Percentiles rank a stretch among this genome's conserved stretches.
These are phyloP conservation scores for Tanytarsus gracilentus DNA, from an alignment of 2,888 invertebrate species.

Conservation along the genomic window DNA sequence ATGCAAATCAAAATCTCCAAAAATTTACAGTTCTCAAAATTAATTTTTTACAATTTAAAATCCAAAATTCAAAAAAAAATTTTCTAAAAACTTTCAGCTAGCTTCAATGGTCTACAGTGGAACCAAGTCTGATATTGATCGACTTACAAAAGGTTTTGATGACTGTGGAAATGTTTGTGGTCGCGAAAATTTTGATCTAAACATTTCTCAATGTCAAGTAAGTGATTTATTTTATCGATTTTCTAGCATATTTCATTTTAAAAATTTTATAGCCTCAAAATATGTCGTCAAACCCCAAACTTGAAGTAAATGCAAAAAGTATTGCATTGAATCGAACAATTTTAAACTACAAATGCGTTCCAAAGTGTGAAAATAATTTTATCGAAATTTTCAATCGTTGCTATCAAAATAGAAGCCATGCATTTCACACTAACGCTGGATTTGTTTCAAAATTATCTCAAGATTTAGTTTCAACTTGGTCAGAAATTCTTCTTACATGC, in stretches of 20 bases:
- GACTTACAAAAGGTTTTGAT: constrained; percentile 54
- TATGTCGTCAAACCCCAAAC: too few species aligned
- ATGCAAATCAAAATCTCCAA: neutral
- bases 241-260: neutral
- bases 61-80: neutral
- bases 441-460: constrained; percentile 51
- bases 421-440: constrained; percentile 44
- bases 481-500: constrained; percentile 50
- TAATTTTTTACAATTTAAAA: neutral
- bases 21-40: neutral
- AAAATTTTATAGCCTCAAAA: too few species aligned
- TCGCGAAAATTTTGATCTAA: neutral
- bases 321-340: too few species aligned
- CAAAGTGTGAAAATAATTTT: constrained; percentile 35
- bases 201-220: neutral
- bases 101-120: constrained; percentile 44
- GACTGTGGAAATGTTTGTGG: constrained; percentile 53
- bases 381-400: constrained; percentile 46
- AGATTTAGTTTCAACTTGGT: constrained; percentile 52
- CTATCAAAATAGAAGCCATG: constrained; percentile 44
- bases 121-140: constrained; percentile 45
- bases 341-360: constrained; percentile 38
- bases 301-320: too few species aligned
- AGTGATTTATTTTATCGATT: neutral
- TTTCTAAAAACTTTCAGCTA: neutral